Percentiles rank a stretch among this genome's conserved stretches.
Evolutionary conservation across 1,140 invertebrate genomes (phyloP).

Genomic region (Whitmania pigra): DNA sequence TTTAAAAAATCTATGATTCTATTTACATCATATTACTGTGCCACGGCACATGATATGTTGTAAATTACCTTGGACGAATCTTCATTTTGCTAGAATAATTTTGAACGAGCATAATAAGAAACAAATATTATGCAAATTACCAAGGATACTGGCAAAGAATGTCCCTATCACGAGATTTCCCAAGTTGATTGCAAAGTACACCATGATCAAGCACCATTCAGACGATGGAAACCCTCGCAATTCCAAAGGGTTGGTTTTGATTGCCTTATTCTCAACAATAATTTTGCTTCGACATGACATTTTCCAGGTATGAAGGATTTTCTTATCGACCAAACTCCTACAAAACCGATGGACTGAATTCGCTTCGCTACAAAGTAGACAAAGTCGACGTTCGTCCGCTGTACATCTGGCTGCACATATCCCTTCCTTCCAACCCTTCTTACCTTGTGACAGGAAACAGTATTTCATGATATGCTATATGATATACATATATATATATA

Average conservation of each 20-base stretch:
- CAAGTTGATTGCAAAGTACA: slow-evolving; percentile 70
- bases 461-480: too few relatives aligned
- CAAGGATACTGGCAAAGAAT: too few relatives aligned
- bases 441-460: slow-evolving; percentile 1
- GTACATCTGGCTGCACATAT: slow-evolving; percentile 14
- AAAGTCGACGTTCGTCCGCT: slow-evolving; percentile 8
- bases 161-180: slow-evolving; percentile 55
- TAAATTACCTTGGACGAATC: too few relatives aligned
- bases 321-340: background rate
- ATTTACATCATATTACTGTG: too few relatives aligned
- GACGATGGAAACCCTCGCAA: slow-evolving; percentile 64
- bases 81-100: too few relatives aligned
- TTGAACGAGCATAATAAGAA: background rate
- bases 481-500: too few relatives aligned
- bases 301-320: background rate
- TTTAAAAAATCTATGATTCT: too few relatives aligned
- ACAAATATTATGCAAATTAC: background rate
- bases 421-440: slow-evolving; percentile 9
- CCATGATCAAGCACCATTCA: slow-evolving; percentile 75
- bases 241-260: slow-evolving; percentile 17
- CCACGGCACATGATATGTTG: too few relatives aligned
- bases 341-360: slow-evolving; percentile 14
- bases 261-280: background rate
- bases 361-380: slow-evolving; percentile 8
- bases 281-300: background rate